Base-by-base conservation (phyloP, 2,113 vertebrate genomes). In the Micromys minutus region DNA sequence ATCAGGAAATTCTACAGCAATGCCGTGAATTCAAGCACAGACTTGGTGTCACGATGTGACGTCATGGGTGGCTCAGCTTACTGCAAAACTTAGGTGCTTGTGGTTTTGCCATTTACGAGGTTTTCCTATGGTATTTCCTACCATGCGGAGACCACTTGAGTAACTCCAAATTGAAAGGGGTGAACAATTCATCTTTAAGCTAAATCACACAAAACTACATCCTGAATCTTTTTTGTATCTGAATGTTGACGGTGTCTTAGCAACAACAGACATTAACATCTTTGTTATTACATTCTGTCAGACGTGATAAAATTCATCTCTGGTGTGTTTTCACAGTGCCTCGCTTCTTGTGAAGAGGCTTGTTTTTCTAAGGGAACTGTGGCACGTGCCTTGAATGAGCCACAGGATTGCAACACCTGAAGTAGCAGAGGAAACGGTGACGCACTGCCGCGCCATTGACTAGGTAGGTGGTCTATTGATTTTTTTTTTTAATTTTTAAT, bases 161-260 rank as follows among this genome's bases (percentile, higher is more conserved):
- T 42, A 94, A 71, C 12, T 57, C 21, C n/a, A 26, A 57, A 45
- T 1, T 61, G 42, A 47, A n/a, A 89, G 42, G 19, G 21, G 16
- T 15, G 24, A 2, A 79, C 69, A 45, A 74, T 72, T 95, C 75
- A 92, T 74, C n/a, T 93, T 90, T 87, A 76, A 80, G 42, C 36
- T 39, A 55, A 63, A 36, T 81, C 8, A 80, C 11, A 59, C 17
- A 69, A 91, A 95, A 76, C 83, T 52, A 45, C 26, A 57, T 13
- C 71, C 16, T 39, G 52, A 84, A 90, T 12, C 36, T 6, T 57
- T n/a, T 81, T 69, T 31, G 34, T 36, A 81, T 5, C 47, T 79
- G 65, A 31, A 75, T 55, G 63, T 24, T 45, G 19, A 93, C 61
- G 7, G 67, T 79, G n/a, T 61, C 34, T 57, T 94, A 61, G 19